A percentile compares a stretch with the other conserved stretches of the same genome.
phyloP scores from a whole-genome alignment of 2,888 invertebrate genomes.

The Congeria kusceri region DNA sequence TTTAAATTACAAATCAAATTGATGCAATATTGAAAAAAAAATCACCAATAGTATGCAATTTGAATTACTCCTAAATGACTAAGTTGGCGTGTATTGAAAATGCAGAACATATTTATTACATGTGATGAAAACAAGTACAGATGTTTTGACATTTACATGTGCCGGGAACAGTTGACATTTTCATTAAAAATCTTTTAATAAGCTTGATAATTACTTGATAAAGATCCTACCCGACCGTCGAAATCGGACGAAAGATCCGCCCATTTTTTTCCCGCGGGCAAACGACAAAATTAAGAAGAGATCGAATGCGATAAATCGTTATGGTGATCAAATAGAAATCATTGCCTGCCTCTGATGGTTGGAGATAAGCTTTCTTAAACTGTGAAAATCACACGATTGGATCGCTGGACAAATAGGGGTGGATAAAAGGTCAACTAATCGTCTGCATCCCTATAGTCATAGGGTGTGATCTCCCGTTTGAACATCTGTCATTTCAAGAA shows the following conservation, averaged over 20 bases:
- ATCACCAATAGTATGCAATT: too few relatives aligned
- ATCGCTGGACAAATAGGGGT: constrained; percentile 39
- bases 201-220: constrained; percentile 39
- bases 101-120: too few relatives aligned
- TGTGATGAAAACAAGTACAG: constrained; percentile 9
- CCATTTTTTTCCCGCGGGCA: constrained; percentile 51
- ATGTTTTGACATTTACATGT: constrained; percentile 42
- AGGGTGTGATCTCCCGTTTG: constrained; percentile 53
- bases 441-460: constrained; percentile 46
- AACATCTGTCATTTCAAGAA: constrained; percentile 58
- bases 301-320: constrained; percentile 51
- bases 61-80: too few relatives aligned
- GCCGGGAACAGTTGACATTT: constrained; percentile 14
- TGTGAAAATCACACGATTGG: constrained; percentile 60
- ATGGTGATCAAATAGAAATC: constrained; percentile 47
- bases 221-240: constrained; percentile 15
- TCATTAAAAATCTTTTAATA: constrained; percentile 27
- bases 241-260: constrained; percentile 32
- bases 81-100: too few relatives aligned
- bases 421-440: constrained; percentile 51
- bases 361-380: constrained; percentile 52
- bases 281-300: constrained; percentile 51
- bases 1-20: too few relatives aligned
- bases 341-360: constrained; percentile 40
- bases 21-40: too few relatives aligned